Evolutionary conservation across 2,888 invertebrate species (phyloP).

Genomic region (Kuschelorhynchus macadamiae): DNA sequence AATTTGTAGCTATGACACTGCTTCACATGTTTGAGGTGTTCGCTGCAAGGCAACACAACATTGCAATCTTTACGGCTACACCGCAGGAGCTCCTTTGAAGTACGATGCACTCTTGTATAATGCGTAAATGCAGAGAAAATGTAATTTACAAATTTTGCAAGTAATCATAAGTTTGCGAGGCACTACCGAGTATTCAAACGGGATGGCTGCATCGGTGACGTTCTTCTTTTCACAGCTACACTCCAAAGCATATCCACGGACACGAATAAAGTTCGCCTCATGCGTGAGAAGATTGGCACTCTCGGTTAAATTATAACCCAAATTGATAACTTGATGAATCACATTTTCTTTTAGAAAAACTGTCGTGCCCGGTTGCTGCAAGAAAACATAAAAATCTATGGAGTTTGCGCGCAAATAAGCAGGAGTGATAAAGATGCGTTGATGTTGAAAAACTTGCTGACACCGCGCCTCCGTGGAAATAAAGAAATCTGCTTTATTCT

Average conservation of each 20-base stretch:
- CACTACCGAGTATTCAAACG: not conserved
- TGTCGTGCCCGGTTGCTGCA: constrained; percentile 12
- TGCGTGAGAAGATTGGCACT: constrained; percentile 10
- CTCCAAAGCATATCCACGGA: not conserved
- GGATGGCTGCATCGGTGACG: not conserved
- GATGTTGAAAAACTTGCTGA: not conserved
- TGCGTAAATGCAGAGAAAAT: not conserved
- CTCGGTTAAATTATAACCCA: constrained; percentile 39
- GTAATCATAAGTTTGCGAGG: not conserved
- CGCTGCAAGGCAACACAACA: constrained; percentile 1
- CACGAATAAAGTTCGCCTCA: not conserved
- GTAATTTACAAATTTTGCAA: not conserved
- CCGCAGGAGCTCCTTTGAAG: not conserved
- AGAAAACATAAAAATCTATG: constrained; percentile 13
- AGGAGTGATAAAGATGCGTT: not conserved
- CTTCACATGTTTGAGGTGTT: not conserved
- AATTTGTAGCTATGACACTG: not conserved
- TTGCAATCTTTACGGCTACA: too few relatives aligned
- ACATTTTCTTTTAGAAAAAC: constrained; percentile 13
- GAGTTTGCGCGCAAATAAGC: constrained; percentile 1
- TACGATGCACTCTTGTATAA: constrained; percentile 1
- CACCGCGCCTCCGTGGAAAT: constrained; percentile 2
- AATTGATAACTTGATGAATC: constrained; percentile 11
- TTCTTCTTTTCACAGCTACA: not conserved
- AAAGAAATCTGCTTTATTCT: constrained; percentile 1